A percentile compares a stretch with the other conserved stretches of the same genome.
Evolutionary conservation across 2,797 vertebrate species (phyloP).

Genomic region (Chelon auratus): DNA sequence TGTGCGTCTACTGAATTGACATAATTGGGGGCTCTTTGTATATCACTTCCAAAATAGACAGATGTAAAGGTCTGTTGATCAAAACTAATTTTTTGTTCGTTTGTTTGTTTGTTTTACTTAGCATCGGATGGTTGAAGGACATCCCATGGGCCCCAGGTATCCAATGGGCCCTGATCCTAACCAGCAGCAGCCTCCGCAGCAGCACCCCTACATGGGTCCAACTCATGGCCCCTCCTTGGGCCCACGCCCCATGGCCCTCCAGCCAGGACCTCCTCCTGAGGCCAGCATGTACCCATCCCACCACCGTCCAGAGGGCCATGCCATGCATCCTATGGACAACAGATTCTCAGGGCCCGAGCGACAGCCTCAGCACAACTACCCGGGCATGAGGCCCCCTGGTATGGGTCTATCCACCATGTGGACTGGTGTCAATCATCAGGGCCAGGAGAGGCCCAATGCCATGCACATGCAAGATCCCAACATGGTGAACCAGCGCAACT

Average conservation of each 20-base stretch:
- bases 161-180: conserved; percentile 81
- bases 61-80: neutral
- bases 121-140: conserved; percentile 85
- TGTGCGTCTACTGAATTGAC: neutral
- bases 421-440: conserved; percentile 78
- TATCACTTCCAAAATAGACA: neutral
- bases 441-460: conserved; percentile 79
- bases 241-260: conserved; percentile 85
- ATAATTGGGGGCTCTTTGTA: neutral
- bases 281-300: conserved; percentile 85
- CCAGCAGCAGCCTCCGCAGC: conserved; percentile 73
- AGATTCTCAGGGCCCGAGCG: conserved; percentile 76
- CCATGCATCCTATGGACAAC: conserved; percentile 75
- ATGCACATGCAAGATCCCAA: conserved; percentile 82
- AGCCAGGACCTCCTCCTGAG: conserved; percentile 88
- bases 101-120: conserved; percentile 52
- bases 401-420: conserved; percentile 75
- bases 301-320: conserved; percentile 83
- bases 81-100: neutral
- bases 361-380: conserved; percentile 76
- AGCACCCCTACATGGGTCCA: conserved; percentile 85
- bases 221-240: conserved; percentile 87
- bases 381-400: conserved; percentile 72
- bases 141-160: conserved; percentile 85
- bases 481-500: conserved; percentile 76